Base-by-base conservation (phyloP, 2,888 invertebrate species). In the Heliothis peltigera region DNA sequence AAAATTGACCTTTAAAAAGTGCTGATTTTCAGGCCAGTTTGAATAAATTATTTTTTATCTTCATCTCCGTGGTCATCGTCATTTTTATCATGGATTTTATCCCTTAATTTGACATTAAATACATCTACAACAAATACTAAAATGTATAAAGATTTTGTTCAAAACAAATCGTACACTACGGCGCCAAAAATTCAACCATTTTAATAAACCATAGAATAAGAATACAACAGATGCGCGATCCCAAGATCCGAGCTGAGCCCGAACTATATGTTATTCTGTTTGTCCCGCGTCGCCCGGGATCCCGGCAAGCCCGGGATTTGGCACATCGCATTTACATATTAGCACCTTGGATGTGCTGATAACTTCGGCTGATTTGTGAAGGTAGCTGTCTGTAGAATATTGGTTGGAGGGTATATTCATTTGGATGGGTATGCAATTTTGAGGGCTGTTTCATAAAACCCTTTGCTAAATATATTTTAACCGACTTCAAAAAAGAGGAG, bases 301-400 rank as follows among this genome's bases (percentile, higher is more conserved):
- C 70, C 65, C 62, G 51, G 60, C 73, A 77, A 79, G 63, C 77
- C 66, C 51, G 54, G 81, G 77, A 77, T 82, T 72, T 61, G 44
- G 60, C 52, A 35, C 69, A 49, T 54, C 78, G 58, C 64, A 84
- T 85, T 85, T 83, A 83, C 85, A 85, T 85, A 81, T 83, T 81
- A 83, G 69, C 80, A 72, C 79, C 74, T 75, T 44, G 49, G 49
- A 56, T 60, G 43, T 32, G 52, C 58, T 53, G 73, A 74, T 74
- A 75, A 67, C 53, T 74, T 75, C 59, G 7, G 22, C 59, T 74
- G 71, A 74, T 74, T 74, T 75, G 75, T 71, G 60, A 66, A 73
- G 75, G 64, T 53, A 32, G 22, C 21, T 48, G 39, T 42, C 17
- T 46, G 28, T 53, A 53, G 69, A 69, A 59, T 56, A 47, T 12